Evolutionary conservation across 1,140 invertebrate species (phyloP).

Genomic region (Argopecten irradians): DNA sequence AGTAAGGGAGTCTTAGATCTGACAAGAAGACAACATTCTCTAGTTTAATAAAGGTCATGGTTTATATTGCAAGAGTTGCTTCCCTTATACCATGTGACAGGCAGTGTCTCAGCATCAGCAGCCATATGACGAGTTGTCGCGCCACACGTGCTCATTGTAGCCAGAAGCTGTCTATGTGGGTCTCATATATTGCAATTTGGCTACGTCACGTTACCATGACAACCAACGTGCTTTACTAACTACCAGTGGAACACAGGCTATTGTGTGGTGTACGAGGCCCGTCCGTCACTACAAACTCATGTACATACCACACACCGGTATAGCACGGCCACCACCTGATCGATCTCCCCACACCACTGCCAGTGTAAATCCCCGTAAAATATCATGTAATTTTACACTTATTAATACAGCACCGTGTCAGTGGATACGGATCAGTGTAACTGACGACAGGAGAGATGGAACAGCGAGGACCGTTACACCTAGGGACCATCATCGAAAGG

Average conservation of each 20-base stretch:
- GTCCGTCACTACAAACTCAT: constrained; percentile 3
- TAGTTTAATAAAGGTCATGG: too few relatives aligned
- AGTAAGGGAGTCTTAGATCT: too few relatives aligned
- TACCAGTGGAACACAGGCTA: constrained; percentile 12
- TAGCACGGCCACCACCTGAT: not conserved
- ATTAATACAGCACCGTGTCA: constrained; percentile 9
- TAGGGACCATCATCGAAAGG: not conserved
- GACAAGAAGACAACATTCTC: not conserved
- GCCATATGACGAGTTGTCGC: constrained; percentile 10
- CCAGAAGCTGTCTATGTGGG: constrained; percentile 8
- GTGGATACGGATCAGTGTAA: not conserved
- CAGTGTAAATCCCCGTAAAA: constrained; percentile 10
- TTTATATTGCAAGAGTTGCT: not conserved
- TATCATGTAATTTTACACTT: constrained; percentile 18
- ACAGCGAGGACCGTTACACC: not conserved
- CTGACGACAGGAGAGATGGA: not conserved
- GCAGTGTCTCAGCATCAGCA: not conserved
- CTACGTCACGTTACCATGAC: constrained; percentile 49
- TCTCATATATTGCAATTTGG: constrained; percentile 30
- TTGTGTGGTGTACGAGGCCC: constrained; percentile 19
- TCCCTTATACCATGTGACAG: not conserved
- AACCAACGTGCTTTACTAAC: constrained; percentile 41
- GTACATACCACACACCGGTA: not conserved
- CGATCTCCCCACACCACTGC: not conserved
- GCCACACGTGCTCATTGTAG: constrained; percentile 20